Base-by-base conservation (phyloP, 2,797 vertebrate genomes). In the Catamblyrhynchus diadema region DNA sequence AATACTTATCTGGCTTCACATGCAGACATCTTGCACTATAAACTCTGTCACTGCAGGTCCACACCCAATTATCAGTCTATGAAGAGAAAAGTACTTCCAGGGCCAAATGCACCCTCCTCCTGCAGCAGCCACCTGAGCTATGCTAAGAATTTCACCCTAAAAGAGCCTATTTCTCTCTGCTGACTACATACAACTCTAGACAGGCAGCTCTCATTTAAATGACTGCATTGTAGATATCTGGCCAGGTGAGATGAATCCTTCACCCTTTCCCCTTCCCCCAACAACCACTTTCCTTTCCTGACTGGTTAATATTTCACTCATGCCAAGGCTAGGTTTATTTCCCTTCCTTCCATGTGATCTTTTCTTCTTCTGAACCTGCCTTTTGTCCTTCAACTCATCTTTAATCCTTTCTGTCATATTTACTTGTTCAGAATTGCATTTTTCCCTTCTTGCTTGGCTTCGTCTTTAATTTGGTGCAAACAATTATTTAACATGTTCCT, bases 251-350 rank as follows among this genome's bases (percentile, higher is more conserved):
- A 90, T 54, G 32, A 86, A 94, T 62, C 41, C 44, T 90, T 51
- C 77, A 84, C 27, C 62, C 69, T 69, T 81, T 80, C 18, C 57
- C 65, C 65, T 90, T 90, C 33, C 73, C 59, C 39, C 51, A 83
- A 20, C 32, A 85, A 74, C 7, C 14, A 37, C 24, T 53, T 81
- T 72, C 77, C 66, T 83, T 86, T 35, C 45, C 77, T 69, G 60
- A 69, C 74, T 79, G 39, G 90, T 90, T 96, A 96, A 95, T 91
- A 77, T 88, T 94, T 94, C 48, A 84, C 87, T 73, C 24, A 57
- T 56, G 59, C 77, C 80, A 91, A 84, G 77, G 86, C 88, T 71
- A 77, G 60, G 54, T 71, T 88, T 91, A 83, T 73, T 90, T 95
- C 50, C 44, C 21, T 83, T 94, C 47, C 27, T 72, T 80, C 32